These are phyloP conservation scores for Amblyopsis hoosieri DNA, from an alignment of 2,797 vertebrate genomes.

Conservation along the genomic window DNA sequence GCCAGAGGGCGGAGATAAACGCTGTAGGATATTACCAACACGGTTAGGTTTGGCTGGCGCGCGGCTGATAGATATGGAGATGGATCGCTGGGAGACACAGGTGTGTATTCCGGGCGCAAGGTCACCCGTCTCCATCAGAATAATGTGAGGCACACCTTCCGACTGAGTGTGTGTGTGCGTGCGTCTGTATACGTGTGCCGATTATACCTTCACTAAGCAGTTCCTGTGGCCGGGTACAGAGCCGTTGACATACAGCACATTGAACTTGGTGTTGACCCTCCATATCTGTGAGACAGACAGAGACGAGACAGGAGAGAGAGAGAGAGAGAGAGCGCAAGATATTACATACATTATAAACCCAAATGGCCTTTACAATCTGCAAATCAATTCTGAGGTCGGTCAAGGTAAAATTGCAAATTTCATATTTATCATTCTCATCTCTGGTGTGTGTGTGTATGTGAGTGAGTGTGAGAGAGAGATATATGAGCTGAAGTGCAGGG, in stretches of 20 bases:
- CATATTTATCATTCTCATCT: too few relatives aligned
- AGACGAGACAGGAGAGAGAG: too few relatives aligned
- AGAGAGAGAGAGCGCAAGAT: conserved; percentile 8
- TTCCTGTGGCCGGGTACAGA: conserved; percentile 91
- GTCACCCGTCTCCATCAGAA: conserved; percentile 46
- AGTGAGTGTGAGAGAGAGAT: not conserved
- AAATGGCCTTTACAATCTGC: too few relatives aligned
- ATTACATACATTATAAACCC: too few relatives aligned
- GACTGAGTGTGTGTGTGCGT: conserved; percentile 8
- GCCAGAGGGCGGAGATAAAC: conserved; percentile 46
- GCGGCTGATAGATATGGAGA: conserved; percentile 65
- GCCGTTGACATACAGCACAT: conserved; percentile 91
- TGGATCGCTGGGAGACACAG: conserved; percentile 49
- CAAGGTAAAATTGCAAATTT: too few relatives aligned
- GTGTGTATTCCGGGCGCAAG: conserved; percentile 56
- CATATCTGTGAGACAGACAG: conserved; percentile 80
- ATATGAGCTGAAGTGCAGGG: not conserved
- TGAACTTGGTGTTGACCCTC: conserved; percentile 91
- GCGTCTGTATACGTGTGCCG: conserved; percentile 24
- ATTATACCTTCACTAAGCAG: conserved; percentile 91
- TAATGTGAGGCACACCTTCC: conserved; percentile 30
- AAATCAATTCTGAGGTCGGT: too few relatives aligned
- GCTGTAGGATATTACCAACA: conserved; percentile 53
- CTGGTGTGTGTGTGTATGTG: too few relatives aligned
- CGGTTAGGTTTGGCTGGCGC: conserved; percentile 33